Evolutionary conservation across 2,888 invertebrate species (phyloP).

Genomic region (Caenorhabditis japonica): DNA sequence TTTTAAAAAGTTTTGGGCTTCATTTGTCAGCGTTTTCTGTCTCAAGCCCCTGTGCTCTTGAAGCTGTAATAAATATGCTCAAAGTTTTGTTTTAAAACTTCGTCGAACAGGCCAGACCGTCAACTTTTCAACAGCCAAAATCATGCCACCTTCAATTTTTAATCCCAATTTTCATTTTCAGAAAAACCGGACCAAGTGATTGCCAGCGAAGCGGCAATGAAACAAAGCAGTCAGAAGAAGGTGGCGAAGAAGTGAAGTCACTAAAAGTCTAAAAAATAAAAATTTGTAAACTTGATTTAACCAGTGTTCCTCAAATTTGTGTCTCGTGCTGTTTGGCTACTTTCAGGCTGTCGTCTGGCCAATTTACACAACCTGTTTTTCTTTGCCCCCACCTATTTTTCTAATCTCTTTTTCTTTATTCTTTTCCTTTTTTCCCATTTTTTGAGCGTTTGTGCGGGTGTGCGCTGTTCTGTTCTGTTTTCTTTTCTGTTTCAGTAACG

Average conservation of each 20-base stretch:
- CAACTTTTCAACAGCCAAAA: background rate
- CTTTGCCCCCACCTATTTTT: constrained; percentile 12
- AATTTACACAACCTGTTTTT: constrained; percentile 3
- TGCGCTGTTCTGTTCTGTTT: no score
- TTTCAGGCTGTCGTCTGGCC: background rate
- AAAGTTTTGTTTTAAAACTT: background rate
- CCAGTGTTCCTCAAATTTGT: constrained; percentile 32
- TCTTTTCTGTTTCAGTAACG: constrained; percentile 26
- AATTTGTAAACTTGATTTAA: constrained; percentile 6
- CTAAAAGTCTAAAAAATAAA: constrained; percentile 23
- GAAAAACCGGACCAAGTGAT: constrained; percentile 29
- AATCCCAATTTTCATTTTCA: constrained; percentile 16
- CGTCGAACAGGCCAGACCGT: background rate
- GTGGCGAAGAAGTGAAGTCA: background rate
- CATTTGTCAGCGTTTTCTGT: no score
- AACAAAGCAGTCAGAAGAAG: no score
- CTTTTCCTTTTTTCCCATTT: background rate
- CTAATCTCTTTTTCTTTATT: background rate
- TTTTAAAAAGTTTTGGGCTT: no score
- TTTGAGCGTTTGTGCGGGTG: constrained; percentile 14
- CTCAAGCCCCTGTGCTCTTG: background rate
- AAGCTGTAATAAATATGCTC: background rate
- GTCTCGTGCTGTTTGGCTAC: constrained; percentile 10
- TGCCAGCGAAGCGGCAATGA: background rate
- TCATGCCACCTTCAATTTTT: background rate